Evolutionary conservation across 2,113 vertebrate genomes (phyloP).

Genomic region (Tragelaphus buxtoni): DNA sequence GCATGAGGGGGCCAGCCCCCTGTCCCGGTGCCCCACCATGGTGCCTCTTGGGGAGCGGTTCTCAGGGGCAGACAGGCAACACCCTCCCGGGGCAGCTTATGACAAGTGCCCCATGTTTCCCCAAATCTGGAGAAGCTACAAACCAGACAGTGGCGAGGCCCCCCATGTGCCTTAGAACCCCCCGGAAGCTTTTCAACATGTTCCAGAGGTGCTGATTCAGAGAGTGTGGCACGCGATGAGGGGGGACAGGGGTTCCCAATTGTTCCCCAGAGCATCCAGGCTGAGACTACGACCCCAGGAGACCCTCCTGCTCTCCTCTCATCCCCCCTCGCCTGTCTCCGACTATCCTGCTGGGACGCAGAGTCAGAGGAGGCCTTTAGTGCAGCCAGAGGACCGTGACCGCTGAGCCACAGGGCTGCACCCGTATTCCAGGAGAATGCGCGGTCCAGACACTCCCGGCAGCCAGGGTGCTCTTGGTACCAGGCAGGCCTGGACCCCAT

Average conservation of each 20-base stretch:
- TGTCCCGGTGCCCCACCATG: too few species aligned
- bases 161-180: not conserved
- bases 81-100: rapidly evolving
- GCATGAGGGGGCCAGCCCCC: rapidly evolving
- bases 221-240: rapidly evolving
- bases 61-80: rapidly evolving
- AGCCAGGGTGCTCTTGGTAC: rapidly evolving
- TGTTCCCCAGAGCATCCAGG: not conserved
- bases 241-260: not conserved
- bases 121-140: not conserved
- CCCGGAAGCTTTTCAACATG: not conserved
- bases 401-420: not conserved
- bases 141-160: too few species aligned
- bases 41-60: rapidly evolving
- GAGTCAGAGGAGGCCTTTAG: not conserved
- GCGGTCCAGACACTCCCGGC: rapidly evolving
- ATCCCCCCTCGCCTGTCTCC: rapidly evolving
- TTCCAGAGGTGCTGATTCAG: not conserved
- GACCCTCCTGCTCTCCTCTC: not conserved
- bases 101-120: not conserved
- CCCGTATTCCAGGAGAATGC: rapidly evolving
- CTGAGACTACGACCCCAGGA: rapidly evolving
- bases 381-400: not conserved
- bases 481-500: not conserved
- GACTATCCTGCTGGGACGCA: not conserved